phyloP scores from a whole-genome alignment of 2,113 vertebrate genomes.

The Myanophis thanlyinensis region DNA sequence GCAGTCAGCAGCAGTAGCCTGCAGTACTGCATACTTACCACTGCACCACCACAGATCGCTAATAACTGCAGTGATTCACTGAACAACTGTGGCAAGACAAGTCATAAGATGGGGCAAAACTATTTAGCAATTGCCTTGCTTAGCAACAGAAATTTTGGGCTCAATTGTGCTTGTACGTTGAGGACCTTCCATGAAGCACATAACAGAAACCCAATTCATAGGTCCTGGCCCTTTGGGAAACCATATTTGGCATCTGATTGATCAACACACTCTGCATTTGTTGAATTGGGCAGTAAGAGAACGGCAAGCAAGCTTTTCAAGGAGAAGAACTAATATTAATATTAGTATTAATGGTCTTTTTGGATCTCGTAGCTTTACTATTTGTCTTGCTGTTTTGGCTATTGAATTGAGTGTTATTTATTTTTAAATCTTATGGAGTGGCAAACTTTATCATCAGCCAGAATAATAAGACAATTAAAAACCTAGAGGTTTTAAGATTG shows the following conservation, averaged over 20 bases:
- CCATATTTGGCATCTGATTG: neutral
- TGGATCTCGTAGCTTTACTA: neutral
- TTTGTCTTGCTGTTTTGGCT: neutral
- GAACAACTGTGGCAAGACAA: neutral
- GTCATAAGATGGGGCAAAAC: neutral
- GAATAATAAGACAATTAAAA: neutral
- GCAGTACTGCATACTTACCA: too few species aligned
- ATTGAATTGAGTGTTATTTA: neutral
- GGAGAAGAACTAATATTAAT: neutral
- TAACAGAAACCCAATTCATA: neutral
- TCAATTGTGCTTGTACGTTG: neutral
- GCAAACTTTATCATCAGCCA: neutral
- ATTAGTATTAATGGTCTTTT: neutral
- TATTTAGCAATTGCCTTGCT: neutral
- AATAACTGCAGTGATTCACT: neutral
- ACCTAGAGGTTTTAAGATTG: neutral
- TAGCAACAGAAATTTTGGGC: neutral
- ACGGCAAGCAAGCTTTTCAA: neutral
- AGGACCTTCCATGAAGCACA: neutral
- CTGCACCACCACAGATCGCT: too few species aligned
- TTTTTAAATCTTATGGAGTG: neutral
- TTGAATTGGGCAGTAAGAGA: neutral
- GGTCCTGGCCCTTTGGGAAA: neutral
- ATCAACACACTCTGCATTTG: neutral
- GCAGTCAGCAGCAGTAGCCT: too few species aligned